Base-by-base conservation (phyloP, 2,797 vertebrate species). In the Lophius americanus region DNA sequence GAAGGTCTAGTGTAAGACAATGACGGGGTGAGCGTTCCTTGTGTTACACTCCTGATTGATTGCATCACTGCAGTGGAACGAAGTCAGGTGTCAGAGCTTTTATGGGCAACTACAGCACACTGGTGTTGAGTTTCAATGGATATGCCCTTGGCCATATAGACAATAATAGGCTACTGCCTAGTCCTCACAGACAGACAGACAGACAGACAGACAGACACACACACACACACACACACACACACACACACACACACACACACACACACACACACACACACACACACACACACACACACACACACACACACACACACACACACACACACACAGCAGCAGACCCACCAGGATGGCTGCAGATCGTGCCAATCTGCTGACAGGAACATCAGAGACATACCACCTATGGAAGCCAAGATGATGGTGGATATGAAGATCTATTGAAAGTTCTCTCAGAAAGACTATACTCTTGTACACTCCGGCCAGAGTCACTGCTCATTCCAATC, bases 11-110 rank as follows among this genome's bases (percentile, higher is more conserved):
- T 68, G 56, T 51, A 49, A 53, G 60, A 65, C 63, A 74, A 58
- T 43, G 60, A 75, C 60, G 71, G 79, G 60, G 36, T 73, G 81
- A 70, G 50, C 69, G 63, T 41, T 59, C 68, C 62, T 76, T 60
- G 68, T 79, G 81, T 79, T 81, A 56, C 78, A 71, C 78, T 84
- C 77, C 73, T 91, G 85, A 91, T 88, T 81, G 83, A 89, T 90
- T 92, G 82, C 88, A 79, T 92, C 87, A 92, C 73, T 75, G 80
- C 85, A 79, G 84, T 88, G 89, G 89, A 90, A 91, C 87, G 81
- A 84, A 88, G 90, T 77, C 67, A 75, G 78, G 84, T 86, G 87
- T 88, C 83, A 65, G 85, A 76, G 81, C 76, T 87, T 86, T 87
- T 88, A 82, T 82, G 82, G 79, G 60, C 67, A 68, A 79, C 80